Base-by-base conservation (phyloP, 2,888 invertebrate genomes). In the Cylloceria caligata region DNA sequence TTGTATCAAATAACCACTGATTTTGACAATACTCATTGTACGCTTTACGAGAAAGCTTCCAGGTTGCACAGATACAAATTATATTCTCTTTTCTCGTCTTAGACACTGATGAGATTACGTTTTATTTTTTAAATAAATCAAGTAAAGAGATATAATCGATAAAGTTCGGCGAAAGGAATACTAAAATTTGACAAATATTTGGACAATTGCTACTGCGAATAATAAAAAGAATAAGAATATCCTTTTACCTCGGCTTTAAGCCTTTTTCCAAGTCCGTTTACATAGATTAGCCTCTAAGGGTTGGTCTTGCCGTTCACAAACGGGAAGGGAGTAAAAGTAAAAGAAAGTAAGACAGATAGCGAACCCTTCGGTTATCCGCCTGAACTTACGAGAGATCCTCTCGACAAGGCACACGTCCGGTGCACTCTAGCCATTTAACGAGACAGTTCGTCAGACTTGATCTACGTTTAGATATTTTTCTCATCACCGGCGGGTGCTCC, bases 401-500 rank as follows among this genome's bases (percentile, higher is more conserved):
- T 77, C 81, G 77, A 83, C 84, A 62, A 49, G 77, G 39, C 42
- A 83, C 78, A 84, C 83, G 84, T 87, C 87, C 86, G 85, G 77
- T 83, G 83, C 87, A 86, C 85, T 90, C 88, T 84, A 83, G 84
- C 86, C 84, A 86, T 89, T 90, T 89, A 89, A 89, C 88, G 88
- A 89, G 90, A 88, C 88, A 86, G 86, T 87, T 86, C 86, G 87
- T 89, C 88, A 87, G 87, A 85, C 86, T 88, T 91, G 91, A 92
- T 92, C 91, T 88, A 88, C 90, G 90, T 90, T 90, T 87, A 91
- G 91, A 92, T 91, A 91, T 92, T 92, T 92, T 91, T 91, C 90
- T 91, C 90, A 90, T 91, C 91, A 88, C 81, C 85, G 85, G 67
- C 39, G 21, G 27, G 57, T 21, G 30, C n/a, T 27, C 16, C 55